These are phyloP conservation scores for Dromaius novaehollandiae DNA, from an alignment of 2,113 vertebrate species.

Conservation along the genomic window DNA sequence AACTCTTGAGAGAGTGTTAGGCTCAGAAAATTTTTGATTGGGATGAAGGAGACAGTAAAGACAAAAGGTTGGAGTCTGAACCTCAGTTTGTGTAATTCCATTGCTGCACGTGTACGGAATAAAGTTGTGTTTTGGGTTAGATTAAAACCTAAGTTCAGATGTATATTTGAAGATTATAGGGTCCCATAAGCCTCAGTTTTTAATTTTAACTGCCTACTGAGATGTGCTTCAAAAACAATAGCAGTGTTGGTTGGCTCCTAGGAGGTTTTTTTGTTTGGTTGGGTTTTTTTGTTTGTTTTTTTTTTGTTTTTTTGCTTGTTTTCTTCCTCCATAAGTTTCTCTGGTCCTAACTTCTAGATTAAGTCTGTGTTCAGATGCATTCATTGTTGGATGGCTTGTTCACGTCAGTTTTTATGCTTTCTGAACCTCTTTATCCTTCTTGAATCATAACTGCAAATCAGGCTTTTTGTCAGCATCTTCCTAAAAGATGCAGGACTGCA, in stretches of 20 bases:
- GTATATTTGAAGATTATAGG: neutral
- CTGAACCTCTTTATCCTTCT: neutral
- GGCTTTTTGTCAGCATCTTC: neutral
- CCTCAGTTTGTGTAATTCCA: neutral
- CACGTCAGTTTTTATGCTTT: neutral
- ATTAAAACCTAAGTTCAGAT: neutral
- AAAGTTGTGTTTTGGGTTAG: neutral
- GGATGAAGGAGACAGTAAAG: neutral
- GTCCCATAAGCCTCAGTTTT: neutral
- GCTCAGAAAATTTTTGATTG: neutral
- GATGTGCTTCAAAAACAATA: neutral
- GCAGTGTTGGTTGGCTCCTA: fast-evolving
- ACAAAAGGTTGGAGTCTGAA: neutral
- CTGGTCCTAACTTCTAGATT: neutral
- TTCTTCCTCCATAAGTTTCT: neutral
- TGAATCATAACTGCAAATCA: neutral
- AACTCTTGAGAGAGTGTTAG: neutral
- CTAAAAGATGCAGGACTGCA: neutral
- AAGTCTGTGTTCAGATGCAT: neutral
- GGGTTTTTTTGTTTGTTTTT: neutral
- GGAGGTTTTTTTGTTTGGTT: neutral
- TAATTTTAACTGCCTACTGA: neutral
- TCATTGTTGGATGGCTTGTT: neutral
- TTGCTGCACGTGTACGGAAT: neutral
- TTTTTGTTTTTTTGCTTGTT: neutral